A percentile compares a stretch with the other conserved stretches of the same genome.
phyloP scores from a whole-genome alignment of 2,113 vertebrate species.

The Neogobius melanostomus region DNA sequence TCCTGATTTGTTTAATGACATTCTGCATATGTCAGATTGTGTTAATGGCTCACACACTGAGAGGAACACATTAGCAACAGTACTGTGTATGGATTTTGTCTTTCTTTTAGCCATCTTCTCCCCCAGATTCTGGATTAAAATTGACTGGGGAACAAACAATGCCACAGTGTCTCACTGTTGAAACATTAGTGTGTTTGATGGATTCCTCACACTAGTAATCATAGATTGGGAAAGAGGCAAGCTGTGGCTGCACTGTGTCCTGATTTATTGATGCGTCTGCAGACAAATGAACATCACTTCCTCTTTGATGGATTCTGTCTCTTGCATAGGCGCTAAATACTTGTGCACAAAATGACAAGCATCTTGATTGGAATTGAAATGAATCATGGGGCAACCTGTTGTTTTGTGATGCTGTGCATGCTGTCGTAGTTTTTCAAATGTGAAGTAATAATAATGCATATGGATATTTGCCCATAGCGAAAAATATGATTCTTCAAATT shows the following conservation, averaged over 20 bases:
- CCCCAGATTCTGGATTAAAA: slow-evolving; percentile 11
- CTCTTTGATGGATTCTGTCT: slow-evolving; percentile 19
- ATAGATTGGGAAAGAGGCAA: slow-evolving; percentile 29
- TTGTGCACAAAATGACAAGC: slow-evolving; percentile 5
- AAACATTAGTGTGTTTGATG: slow-evolving; percentile 26
- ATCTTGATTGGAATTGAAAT: slow-evolving; percentile 11
- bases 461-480: background rate
- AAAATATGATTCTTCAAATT: background rate
- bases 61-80: slow-evolving; percentile 16
- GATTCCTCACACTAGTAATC: slow-evolving; percentile 24
- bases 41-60: slow-evolving; percentile 11
- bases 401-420: slow-evolving; percentile 20
- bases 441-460: background rate
- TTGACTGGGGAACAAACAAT: slow-evolving; percentile 14
- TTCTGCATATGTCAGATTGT: slow-evolving; percentile 1
- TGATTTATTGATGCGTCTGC: slow-evolving; percentile 25
- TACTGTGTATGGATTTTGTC: background rate
- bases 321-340: slow-evolving; percentile 13
- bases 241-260: slow-evolving; percentile 21
- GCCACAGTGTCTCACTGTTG: slow-evolving; percentile 11
- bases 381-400: slow-evolving; percentile 26
- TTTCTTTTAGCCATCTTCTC: background rate
- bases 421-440: slow-evolving; percentile 1
- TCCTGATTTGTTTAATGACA: background rate
- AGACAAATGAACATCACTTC: slow-evolving; percentile 33